Percentiles rank a stretch among this genome's conserved stretches.
phyloP scores from a whole-genome alignment of 2,888 invertebrate genomes.

The Epistrophe grossulariae region DNA sequence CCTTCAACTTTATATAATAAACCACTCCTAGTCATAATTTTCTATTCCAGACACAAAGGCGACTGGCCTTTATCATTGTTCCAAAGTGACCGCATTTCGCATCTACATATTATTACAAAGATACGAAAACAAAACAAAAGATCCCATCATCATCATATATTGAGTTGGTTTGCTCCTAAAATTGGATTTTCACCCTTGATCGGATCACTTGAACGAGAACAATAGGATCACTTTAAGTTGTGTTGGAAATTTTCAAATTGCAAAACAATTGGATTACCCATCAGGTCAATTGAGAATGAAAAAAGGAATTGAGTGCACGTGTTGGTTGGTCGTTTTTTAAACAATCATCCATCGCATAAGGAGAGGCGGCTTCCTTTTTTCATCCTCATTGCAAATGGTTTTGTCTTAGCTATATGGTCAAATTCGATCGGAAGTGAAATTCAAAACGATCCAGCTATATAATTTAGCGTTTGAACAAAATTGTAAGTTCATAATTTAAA shows the following conservation, averaged over 20 bases:
- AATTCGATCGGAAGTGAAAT: constrained; percentile 65
- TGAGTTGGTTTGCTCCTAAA: constrained; percentile 2
- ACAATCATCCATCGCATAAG: constrained; percentile 43
- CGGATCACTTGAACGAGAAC: constrained; percentile 70
- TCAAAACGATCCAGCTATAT: constrained; percentile 7
- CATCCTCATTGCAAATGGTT: constrained; percentile 11
- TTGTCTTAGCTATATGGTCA: not conserved
- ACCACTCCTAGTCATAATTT: not conserved
- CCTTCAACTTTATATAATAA: not conserved
- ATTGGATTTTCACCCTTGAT: constrained; percentile 62
- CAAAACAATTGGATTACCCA: constrained; percentile 71
- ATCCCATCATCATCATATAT: not conserved
- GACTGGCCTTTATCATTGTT: constrained; percentile 1
- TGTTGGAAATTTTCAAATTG: constrained; percentile 60
- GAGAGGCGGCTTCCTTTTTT: constrained; percentile 57
- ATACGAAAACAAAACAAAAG: constrained; percentile 15
- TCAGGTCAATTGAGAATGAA: constrained; percentile 60
- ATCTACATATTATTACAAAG: constrained; percentile 29
- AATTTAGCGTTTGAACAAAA: constrained; percentile 2
- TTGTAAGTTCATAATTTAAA: not conserved
- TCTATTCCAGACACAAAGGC: constrained; percentile 38
- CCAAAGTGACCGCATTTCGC: constrained; percentile 62
- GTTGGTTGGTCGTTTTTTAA: constrained; percentile 45
- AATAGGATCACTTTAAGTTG: constrained; percentile 59
- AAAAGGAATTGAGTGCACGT: constrained; percentile 56